Base-by-base conservation (phyloP, 2,113 vertebrate genomes). In the Plectropomus leopardus region DNA sequence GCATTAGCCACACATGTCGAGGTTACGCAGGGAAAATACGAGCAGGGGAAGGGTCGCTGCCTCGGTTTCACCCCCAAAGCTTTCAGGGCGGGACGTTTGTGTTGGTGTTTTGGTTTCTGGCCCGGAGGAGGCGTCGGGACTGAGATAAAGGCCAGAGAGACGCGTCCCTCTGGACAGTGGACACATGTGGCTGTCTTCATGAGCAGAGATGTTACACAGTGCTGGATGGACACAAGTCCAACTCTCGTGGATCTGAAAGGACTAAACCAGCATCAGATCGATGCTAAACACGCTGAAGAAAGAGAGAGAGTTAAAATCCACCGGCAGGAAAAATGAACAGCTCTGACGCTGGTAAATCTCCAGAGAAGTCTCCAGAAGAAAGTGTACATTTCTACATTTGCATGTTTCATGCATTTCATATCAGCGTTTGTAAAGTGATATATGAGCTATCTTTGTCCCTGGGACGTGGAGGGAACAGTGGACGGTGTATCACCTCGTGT, bases 1-100 rank as follows among this genome's bases (percentile, higher is more conserved):
- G 70, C 74, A 54, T 67, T 58, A 69, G 77, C 77, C 82, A 63
- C 84, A 88, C 84, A 82, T 87, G 88, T 76, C 3, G 1, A 72
- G 82, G 86, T 81, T 65, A 75, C 32, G 4, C 14, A 73, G 71
- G 74, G 47, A 72, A 85, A 83, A 83, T 19, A 80, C 19, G 6
- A 2, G 4, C 42, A 47, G 58, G 82, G 8, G 60, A 76, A n/a
- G 60, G 78, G 84, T 88, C 76, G 60, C 11, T 4, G 72, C 76
- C 58, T 57, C 4, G 10, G 54, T 48, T 55, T 26, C 7, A 4
- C 70, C 65, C 79, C 59, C 68, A 10, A 42, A 23, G 63, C 58
- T 3, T 42, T 55, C 40, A 4, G 66, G 74, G 64, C 23, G 1
- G 54, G 57, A 65, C 79, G 76, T 16, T 16, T 3, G 54, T 73